These are phyloP conservation scores for Pelodytes ibericus DNA, from an alignment of 2,797 vertebrate genomes.

Conservation along the genomic window DNA sequence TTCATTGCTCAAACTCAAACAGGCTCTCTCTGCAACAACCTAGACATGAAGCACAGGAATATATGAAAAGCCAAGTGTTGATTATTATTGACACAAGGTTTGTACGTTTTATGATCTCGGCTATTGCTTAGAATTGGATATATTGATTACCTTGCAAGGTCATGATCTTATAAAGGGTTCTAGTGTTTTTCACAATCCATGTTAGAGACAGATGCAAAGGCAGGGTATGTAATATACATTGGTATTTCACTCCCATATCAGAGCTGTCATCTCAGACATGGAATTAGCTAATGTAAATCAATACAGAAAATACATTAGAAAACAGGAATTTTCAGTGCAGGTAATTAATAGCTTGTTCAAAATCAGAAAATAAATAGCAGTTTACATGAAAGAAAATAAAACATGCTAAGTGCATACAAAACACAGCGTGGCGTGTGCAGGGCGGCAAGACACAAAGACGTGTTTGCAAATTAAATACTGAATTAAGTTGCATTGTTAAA, in stretches of 20 bases:
- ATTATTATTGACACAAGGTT: background rate
- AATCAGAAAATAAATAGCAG: background rate
- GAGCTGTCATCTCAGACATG: background rate
- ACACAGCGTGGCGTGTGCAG: too few relatives aligned
- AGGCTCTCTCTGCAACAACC: background rate
- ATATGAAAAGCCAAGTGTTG: background rate
- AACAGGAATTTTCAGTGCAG: background rate
- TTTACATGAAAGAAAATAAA: background rate
- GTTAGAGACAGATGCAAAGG: background rate
- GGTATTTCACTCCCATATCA: background rate
- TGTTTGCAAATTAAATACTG: too few relatives aligned
- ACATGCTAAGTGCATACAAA: background rate
- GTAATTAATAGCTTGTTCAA: background rate
- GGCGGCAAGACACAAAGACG: too few relatives aligned
- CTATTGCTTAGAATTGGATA: conserved; percentile 1
- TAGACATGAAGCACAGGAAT: background rate
- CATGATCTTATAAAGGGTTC: background rate
- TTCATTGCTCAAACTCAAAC: too few relatives aligned
- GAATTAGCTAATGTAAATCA: background rate
- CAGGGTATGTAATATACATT: background rate
- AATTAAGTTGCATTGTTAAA: too few relatives aligned
- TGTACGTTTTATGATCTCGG: conserved; percentile 1
- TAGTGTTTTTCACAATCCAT: background rate
- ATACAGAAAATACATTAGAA: conserved; percentile 1
- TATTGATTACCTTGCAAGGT: conserved; percentile 3